phyloP scores from a whole-genome alignment of 2,888 invertebrate genomes.

The Thecocarcelia acutangulata region DNA sequence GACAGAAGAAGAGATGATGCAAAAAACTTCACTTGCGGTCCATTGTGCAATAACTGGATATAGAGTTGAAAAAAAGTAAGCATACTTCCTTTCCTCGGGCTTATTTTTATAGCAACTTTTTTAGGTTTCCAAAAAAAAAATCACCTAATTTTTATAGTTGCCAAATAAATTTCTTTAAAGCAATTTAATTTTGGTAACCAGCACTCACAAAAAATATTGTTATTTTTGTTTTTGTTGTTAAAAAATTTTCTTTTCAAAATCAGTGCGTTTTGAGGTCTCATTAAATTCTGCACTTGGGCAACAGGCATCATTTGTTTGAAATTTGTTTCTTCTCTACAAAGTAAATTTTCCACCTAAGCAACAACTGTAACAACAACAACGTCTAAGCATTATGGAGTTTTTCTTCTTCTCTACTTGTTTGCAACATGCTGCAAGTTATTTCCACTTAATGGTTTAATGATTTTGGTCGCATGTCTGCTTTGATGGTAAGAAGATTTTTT shows the following conservation, averaged over 20 bases:
- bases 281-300: slow-evolving; percentile 32
- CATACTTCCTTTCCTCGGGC: too few relatives aligned
- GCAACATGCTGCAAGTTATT: slow-evolving; percentile 37
- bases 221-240: neutral
- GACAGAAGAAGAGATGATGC: too few relatives aligned
- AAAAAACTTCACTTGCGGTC: too few relatives aligned
- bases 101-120: too few relatives aligned
- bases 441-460: slow-evolving; percentile 60
- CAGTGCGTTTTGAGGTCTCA: slow-evolving; percentile 48
- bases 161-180: too few relatives aligned
- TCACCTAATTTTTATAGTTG: too few relatives aligned
- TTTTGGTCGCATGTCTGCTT: slow-evolving; percentile 54
- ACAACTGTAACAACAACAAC: too few relatives aligned
- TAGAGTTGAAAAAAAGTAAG: too few relatives aligned
- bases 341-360: slow-evolving; percentile 7
- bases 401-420: neutral
- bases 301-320: neutral
- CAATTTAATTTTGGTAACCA: too few relatives aligned
- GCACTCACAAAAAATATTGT: neutral
- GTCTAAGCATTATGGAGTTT: neutral
- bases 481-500: slow-evolving; percentile 42
- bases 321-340: neutral
- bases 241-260: slow-evolving; percentile 59
- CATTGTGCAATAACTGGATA: too few relatives aligned
- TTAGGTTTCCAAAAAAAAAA: too few relatives aligned